phyloP scores from a whole-genome alignment of 2,888 invertebrate species.

The Lymantria monacha region DNA sequence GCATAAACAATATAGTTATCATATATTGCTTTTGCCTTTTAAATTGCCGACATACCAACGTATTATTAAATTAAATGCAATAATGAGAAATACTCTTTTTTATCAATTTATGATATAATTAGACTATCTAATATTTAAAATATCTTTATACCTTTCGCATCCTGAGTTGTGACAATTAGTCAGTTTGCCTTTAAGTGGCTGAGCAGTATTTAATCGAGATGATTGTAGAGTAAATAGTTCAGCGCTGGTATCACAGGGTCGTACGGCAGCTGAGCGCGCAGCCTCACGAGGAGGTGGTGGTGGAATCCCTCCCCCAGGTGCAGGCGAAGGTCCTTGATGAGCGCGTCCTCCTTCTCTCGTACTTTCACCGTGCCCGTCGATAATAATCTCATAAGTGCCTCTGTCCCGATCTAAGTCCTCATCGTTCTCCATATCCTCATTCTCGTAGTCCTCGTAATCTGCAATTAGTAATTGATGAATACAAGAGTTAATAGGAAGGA shows the following conservation, averaged over 20 bases:
- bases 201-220: conserved; percentile 89
- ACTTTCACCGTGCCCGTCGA: conserved; percentile 56
- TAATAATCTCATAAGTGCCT: conserved; percentile 74
- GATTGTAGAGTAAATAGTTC: conserved; percentile 93
- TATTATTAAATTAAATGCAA: no score
- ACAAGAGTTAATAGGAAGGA: background rate
- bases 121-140: no score
- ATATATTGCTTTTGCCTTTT: no score
- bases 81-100: no score
- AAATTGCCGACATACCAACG: no score
- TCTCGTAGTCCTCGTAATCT: conserved; percentile 76
- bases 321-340: conserved; percentile 56
- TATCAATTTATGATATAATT: no score
- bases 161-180: conserved; percentile 94
- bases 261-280: conserved; percentile 81
- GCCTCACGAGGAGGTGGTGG: conserved; percentile 79
- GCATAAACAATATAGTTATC: no score
- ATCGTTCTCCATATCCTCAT: conserved; percentile 60
- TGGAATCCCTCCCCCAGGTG: conserved; percentile 67
- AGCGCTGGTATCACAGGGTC: conserved; percentile 93
- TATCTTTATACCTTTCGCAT: conserved; percentile 94
- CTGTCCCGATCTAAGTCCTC: conserved; percentile 63
- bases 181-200: conserved; percentile 93
- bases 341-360: conserved; percentile 64
- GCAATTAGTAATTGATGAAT: conserved; percentile 4